Evolutionary conservation across 2,888 invertebrate species (phyloP), one percentile per base, ranked within the genome.

Genomic region (Laspeyria flexula): DNA sequence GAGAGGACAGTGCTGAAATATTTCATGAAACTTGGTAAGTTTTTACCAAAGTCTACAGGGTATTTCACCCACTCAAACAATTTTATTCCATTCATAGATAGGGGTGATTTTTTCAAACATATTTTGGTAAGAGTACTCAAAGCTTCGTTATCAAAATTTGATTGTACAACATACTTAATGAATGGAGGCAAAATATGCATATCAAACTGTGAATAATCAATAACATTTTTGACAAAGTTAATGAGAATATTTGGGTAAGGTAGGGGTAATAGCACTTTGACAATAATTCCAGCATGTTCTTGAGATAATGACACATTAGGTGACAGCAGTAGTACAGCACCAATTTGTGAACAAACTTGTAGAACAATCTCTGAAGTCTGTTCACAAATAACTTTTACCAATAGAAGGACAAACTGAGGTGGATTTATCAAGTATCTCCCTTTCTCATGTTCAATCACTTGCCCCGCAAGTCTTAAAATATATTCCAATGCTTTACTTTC

Each of bases 211-310:
- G 95, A 92, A 73, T 95, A 95, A 25, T 92, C 81, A 29, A 94
- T 90, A 2, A 96, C 93, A 79, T 94, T 93, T 68, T 94, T 93
- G 1, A 96, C 93, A 73, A 96, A 95, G 47, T 93, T 90, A 41
- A 95, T 92, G 25, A 95, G 88, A 12, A 95, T 90, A 25, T 88
- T 83, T 38, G 93, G 90, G 45, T 94, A 89, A 6, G 93, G 88
- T 9, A 95, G 78, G 9, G 90, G 90, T 23, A 96, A 78, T 16
- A 95, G 85, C 58, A 95, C 95, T 69, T 94, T 93, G 0, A 95
- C 93, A 43, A 97, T 86, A n/a, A 94, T 92, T 27, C 95, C 95
- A 0, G 96, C 94, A 75, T 95, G 94, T 75, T 97, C 95, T 83
- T 97, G 97, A 1, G 94, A 93, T 9, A 97, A 82, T 42, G 94